Conservation (phyloP, 30 jellyfish, hydroid and myxozoan species). For the Aurelia aurita complex sp. Pacific region DNA sequence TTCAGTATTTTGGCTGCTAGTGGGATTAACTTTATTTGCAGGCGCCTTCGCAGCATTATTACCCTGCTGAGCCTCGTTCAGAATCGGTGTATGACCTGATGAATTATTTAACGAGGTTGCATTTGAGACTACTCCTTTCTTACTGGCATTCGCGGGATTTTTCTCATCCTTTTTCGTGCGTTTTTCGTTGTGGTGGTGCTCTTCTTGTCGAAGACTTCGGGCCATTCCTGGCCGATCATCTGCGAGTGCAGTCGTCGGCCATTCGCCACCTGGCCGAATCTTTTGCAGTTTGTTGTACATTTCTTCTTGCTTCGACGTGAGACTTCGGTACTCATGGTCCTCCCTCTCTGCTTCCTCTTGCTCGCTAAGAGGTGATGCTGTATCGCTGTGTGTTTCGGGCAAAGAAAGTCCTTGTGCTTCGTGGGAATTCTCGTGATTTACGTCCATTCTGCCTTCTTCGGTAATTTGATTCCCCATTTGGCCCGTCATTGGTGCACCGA, state of each 20-base stretch:
- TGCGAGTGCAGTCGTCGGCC: conserved; percentile 50
- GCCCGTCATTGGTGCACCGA: conserved; percentile 47
- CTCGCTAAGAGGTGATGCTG: conserved; percentile 73
- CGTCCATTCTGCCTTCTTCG: conserved; percentile 42
- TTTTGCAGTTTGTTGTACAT: conserved; percentile 72
- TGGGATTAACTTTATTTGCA: neutral
- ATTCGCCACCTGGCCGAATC: conserved; percentile 72
- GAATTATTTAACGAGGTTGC: conserved; percentile 31
- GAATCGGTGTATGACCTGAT: conserved; percentile 21
- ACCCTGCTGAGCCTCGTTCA: conserved; percentile 9
- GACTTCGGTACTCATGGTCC: conserved; percentile 81
- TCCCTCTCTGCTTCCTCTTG: conserved; percentile 93
- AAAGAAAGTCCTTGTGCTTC: conserved; percentile 12
- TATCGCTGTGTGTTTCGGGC: conserved; percentile 92
- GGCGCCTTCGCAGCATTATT: neutral
- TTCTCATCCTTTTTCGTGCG: conserved; percentile 41
- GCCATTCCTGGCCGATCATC: conserved; percentile 31
- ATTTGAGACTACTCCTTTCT: conserved; percentile 25
- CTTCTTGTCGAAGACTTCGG: conserved; percentile 22
- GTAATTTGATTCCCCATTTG: conserved; percentile 1
- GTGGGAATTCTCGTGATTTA: conserved; percentile 27
- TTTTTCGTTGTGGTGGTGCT: conserved; percentile 36
- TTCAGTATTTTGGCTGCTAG: neutral
- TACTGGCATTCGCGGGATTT: conserved; percentile 1
- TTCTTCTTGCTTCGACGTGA: conserved; percentile 72